A percentile compares a stretch with the other conserved stretches of the same genome.
phyloP scores from a whole-genome alignment of 2,888 invertebrate genomes.

The Lacanobia oleracea region DNA sequence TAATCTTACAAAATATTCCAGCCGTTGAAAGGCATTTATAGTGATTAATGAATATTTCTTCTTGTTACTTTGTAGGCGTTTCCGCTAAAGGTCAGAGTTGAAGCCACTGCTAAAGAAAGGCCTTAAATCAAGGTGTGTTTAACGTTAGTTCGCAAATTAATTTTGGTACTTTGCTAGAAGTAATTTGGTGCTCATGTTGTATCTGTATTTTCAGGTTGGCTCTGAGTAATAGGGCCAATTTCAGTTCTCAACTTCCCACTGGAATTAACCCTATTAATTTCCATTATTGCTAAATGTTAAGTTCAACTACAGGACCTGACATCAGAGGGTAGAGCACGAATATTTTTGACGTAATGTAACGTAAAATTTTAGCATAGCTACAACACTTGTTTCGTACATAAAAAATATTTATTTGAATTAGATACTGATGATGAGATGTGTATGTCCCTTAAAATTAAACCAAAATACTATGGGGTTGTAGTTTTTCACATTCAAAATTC shows the following conservation, averaged over 20 bases:
- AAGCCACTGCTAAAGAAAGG: constrained; percentile 18
- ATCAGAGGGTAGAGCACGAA: no score
- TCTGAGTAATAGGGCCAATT: neutral
- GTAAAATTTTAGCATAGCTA: no score
- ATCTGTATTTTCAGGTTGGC: neutral
- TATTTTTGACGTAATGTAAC: no score
- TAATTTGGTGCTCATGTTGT: constrained; percentile 11
- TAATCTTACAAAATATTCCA: constrained; percentile 33
- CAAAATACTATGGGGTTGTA: no score
- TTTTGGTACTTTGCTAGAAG: constrained; percentile 25
- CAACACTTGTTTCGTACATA: no score
- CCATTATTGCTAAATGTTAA: neutral
- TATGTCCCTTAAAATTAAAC: no score
- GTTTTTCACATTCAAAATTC: no score
- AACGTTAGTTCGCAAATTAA: constrained; percentile 28
- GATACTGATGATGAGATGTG: no score
- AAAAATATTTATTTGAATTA: no score
- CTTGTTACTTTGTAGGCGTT: constrained; percentile 5
- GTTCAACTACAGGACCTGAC: no score
- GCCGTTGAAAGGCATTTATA: constrained; percentile 25
- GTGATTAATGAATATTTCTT: constrained; percentile 43
- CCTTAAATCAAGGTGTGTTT: constrained; percentile 20
- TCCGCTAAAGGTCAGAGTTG: constrained; percentile 35
- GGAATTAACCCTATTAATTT: neutral
- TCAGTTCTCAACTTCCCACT: neutral